Percentiles rank a stretch among this genome's conserved stretches.
Evolutionary conservation across 2,888 invertebrate species (phyloP).

Genomic region (Lampropteryx suffumata): DNA sequence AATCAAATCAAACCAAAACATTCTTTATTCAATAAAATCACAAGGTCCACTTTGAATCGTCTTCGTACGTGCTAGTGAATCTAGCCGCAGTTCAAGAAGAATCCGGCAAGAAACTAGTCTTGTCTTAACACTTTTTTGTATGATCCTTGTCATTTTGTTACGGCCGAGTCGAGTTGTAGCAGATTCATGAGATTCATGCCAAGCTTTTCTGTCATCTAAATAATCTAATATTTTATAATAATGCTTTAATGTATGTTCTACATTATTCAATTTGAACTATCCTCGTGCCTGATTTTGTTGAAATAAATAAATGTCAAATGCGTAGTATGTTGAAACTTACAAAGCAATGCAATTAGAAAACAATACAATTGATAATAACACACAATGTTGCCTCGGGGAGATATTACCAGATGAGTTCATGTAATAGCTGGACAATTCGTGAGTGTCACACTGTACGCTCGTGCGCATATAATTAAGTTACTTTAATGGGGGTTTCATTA

Average conservation of each 20-base stretch:
- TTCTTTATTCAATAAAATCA: too few species aligned
- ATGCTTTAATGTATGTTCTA: background rate
- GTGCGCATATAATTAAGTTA: conserved; percentile 63
- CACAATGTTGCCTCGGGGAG: conserved; percentile 40
- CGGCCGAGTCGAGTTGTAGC: too few species aligned
- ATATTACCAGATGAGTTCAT: conserved; percentile 61
- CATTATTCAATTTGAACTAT: background rate
- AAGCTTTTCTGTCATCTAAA: too few species aligned
- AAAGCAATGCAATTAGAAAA: conserved; percentile 46
- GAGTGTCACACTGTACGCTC: conserved; percentile 63
- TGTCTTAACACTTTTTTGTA: too few species aligned
- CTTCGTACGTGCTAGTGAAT: too few species aligned
- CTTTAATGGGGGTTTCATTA: conserved; percentile 36
- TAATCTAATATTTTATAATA: too few species aligned
- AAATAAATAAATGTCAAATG: conserved; percentile 4
- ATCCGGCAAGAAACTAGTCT: too few species aligned
- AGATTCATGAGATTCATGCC: too few species aligned
- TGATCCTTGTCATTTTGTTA: too few species aligned
- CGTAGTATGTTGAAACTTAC: conserved; percentile 7
- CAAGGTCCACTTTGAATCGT: too few species aligned
- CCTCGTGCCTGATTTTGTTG: background rate
- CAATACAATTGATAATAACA: conserved; percentile 52
- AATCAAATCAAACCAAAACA: too few species aligned
- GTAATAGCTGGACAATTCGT: conserved; percentile 60
- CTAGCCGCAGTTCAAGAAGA: too few species aligned